phyloP scores from a whole-genome alignment of 2,888 invertebrate species.

The Trichogramma dendrolimi region DNA sequence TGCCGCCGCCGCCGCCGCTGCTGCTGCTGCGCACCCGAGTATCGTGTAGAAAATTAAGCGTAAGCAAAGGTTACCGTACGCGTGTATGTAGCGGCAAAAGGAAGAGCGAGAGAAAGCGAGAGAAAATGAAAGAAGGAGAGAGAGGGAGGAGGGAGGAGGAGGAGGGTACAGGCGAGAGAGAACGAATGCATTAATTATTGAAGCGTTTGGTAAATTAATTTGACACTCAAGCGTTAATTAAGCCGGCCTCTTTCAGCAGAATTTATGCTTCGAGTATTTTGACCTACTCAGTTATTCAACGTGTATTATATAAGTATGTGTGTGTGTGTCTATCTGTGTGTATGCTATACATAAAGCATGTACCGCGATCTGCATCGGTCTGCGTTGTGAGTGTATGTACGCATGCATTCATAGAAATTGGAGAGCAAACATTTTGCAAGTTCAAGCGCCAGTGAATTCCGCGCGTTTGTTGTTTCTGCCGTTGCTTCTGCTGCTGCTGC shows the following conservation, averaged over 20 bases:
- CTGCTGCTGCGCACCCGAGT: too few species aligned
- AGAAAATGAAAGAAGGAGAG: background rate
- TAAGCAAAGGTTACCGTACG: too few species aligned
- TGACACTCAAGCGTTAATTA: slow-evolving; percentile 11
- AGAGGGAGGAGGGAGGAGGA: background rate
- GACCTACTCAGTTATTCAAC: background rate
- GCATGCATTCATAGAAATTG: too few species aligned
- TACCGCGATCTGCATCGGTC: background rate
- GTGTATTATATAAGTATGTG: background rate
- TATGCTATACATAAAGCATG: background rate
- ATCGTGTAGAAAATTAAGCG: too few species aligned
- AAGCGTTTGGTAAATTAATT: slow-evolving; percentile 14
- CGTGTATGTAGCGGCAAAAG: too few species aligned
- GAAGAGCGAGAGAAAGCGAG: background rate
- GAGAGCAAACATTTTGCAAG: too few species aligned
- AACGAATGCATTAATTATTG: slow-evolving; percentile 7
- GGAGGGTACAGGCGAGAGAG: background rate
- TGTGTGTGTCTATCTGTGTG: background rate
- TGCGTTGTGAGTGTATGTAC: background rate
- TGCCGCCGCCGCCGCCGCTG: too few species aligned
- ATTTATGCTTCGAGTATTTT: background rate
- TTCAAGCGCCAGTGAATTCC: too few species aligned
- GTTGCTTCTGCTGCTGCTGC: too few species aligned
- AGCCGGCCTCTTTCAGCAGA: slow-evolving; percentile 2
- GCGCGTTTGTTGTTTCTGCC: too few species aligned